Percentiles rank a stretch among this genome's conserved stretches.
Evolutionary conservation across 2,888 invertebrate species (phyloP).

Genomic region (Deilephila porcellus): DNA sequence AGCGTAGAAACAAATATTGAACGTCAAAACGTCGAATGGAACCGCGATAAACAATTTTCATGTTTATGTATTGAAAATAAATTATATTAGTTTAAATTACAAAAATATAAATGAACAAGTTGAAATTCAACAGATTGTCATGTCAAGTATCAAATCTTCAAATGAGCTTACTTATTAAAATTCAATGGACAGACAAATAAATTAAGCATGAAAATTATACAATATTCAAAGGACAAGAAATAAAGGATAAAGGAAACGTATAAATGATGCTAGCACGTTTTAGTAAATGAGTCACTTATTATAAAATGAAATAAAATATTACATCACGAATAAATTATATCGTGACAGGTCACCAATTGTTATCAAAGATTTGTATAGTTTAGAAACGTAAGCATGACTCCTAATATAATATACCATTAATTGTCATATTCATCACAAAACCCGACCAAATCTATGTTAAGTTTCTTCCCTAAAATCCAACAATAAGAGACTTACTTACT

Average conservation of each 20-base stretch:
- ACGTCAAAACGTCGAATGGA: background rate
- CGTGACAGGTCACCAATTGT: no score
- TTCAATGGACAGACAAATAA: background rate
- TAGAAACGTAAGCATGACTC: no score
- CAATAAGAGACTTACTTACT: conserved; percentile 6
- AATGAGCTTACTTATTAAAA: no score
- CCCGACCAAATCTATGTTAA: no score
- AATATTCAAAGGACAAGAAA: background rate
- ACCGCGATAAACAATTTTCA: background rate
- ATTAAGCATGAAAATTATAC: conserved; percentile 1
- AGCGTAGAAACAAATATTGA: background rate
- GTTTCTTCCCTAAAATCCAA: no score
- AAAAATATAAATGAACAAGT: no score
- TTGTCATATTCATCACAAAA: no score
- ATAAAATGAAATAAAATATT: background rate
- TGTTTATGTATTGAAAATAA: background rate
- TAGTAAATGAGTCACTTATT: background rate
- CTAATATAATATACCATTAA: no score
- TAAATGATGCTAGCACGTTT: background rate
- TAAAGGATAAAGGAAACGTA: background rate
- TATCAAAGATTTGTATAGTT: no score
- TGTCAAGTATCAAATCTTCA: no score
- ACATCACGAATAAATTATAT: background rate
- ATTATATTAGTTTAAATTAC: no score
- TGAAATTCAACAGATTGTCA: no score